Conservation (phyloP, 2,888 invertebrate species). For the Diadegma fenestrale region DNA sequence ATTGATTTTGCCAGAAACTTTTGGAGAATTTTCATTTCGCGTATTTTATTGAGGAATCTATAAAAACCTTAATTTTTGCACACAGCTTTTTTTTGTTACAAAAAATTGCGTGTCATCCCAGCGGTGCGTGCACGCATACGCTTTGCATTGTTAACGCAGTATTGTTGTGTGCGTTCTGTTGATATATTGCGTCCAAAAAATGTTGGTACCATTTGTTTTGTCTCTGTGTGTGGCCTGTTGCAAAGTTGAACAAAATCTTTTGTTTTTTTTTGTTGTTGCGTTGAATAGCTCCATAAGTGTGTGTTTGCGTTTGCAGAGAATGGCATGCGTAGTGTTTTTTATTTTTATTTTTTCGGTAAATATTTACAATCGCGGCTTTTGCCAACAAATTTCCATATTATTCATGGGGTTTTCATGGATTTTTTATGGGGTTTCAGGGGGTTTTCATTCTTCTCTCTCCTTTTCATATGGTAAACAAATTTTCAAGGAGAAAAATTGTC, state of each 20-base stretch:
- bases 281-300: constrained; percentile 50
- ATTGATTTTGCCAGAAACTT: constrained; percentile 70
- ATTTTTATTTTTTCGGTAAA: too few relatives aligned
- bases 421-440: too few relatives aligned
- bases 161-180: constrained; percentile 68
- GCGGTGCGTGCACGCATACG: constrained; percentile 55
- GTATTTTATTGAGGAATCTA: background rate
- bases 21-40: constrained; percentile 9
- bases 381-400: too few relatives aligned
- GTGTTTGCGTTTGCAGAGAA: constrained; percentile 54
- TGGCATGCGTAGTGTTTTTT: constrained; percentile 65
- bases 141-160: constrained; percentile 71
- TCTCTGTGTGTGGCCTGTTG: constrained; percentile 47
- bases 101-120: constrained; percentile 25
- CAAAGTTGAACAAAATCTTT: background rate
- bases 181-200: constrained; percentile 1
- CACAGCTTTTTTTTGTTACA: background rate
- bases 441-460: too few relatives aligned
- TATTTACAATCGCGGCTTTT: too few relatives aligned
- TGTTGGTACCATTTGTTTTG: constrained; percentile 37
- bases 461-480: too few relatives aligned
- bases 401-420: too few relatives aligned
- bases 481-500: too few relatives aligned
- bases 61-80: background rate
- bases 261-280: constrained; percentile 33